A percentile compares a stretch with the other conserved stretches of the same genome.
Evolutionary conservation across 2,888 invertebrate species (phyloP).

Genomic region (Ennomos quercinarius): DNA sequence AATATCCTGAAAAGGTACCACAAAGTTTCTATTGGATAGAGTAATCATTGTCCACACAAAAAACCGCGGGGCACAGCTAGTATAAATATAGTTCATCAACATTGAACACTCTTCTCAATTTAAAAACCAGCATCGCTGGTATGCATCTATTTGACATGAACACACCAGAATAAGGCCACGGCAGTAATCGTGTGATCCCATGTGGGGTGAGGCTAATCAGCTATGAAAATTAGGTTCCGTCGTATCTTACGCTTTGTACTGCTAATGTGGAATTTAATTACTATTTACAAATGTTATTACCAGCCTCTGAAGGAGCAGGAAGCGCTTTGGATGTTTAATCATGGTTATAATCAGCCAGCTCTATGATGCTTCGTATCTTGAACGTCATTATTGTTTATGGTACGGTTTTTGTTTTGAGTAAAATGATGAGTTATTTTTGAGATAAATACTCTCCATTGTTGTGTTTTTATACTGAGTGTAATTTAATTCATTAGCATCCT

Average conservation of each 20-base stretch:
- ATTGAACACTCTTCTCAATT: no score
- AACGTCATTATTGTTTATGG: no score
- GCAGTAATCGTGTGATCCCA: constrained; percentile 73
- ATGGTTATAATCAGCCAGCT: constrained; percentile 31
- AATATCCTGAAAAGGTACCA: no score
- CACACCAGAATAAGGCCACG: constrained; percentile 55
- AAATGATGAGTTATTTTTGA: no score
- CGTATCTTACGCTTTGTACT: constrained; percentile 79
- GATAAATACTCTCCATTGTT: no score
- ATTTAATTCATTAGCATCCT: no score
- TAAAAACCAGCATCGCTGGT: background rate
- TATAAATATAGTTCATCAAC: no score
- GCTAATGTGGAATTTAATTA: constrained; percentile 83
- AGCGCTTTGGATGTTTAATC: constrained; percentile 69
- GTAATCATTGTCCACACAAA: no score
- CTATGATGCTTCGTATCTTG: background rate
- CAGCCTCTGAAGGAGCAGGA: constrained; percentile 56
- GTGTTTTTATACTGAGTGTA: no score
- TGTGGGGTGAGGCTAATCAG: constrained; percentile 82
- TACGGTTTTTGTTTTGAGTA: no score
- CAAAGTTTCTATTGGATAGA: no score
- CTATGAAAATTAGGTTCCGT: constrained; percentile 85
- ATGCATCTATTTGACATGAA: constrained; percentile 31
- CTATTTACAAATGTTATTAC: constrained; percentile 77
- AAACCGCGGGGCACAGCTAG: no score